Base-by-base conservation (phyloP, 2,888 invertebrate species). In the Agrypnus murinus region DNA sequence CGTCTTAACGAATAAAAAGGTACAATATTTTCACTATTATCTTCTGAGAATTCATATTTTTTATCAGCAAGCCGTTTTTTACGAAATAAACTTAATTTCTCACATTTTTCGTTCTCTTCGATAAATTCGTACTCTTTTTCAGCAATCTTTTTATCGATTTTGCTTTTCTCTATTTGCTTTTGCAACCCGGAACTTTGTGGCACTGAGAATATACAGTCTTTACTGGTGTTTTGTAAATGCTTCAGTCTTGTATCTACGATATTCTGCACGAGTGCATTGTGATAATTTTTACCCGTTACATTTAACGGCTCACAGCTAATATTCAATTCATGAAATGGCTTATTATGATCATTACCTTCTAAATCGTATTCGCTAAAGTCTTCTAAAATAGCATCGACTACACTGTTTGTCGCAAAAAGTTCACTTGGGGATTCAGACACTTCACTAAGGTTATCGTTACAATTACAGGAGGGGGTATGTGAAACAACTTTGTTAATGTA, bases 31-130 rank as follows among this genome's bases (percentile, higher is more conserved):
- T 90, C 90, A 79, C 89, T 90, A 69, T 86, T 86, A 73, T 95
- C 95, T 78, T 95, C 95, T 0, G 93, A 94, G 81, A 96, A 96
- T 81, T 96, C 96, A 82, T 96, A 96, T 83, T 95, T 96, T 83
- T 96, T 96, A 80, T 96, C 96, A 0, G 96, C 96, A 60, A 96
- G 85, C 6, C 95, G 90, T 63, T 95, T 90, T 82, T 95, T 94
- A 6, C 96, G 89, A 81, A 94, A 95, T 80, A 92, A 92, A 78
- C 94, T 94, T n/a, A 95, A 89, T 80, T 95, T 95, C 81, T 95
- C 95, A 80, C 93, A 94, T 75, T 94, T 94, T 77, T 93, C 93
- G 5, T 91, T 89, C 77, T 95, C 95, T 79, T 95, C 95, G 0
- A 92, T 94, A 80, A 95, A 95, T 81, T 95, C 95, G 82, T 95